Conservation (phyloP, 1,140 invertebrate species). For the Anoplophora glabripennis region DNA sequence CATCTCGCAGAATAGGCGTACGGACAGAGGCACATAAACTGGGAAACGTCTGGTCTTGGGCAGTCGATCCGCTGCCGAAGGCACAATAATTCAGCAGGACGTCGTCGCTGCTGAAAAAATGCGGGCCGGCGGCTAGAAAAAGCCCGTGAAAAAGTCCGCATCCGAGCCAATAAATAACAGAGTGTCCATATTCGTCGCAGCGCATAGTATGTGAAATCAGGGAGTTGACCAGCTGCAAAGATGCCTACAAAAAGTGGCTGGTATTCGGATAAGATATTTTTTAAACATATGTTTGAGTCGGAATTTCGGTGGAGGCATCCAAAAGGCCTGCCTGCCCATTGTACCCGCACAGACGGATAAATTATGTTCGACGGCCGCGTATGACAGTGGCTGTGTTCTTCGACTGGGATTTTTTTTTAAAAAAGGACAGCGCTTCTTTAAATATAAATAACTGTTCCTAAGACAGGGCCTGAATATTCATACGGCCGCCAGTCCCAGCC, state of each 20-base stretch:
- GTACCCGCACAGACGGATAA: slow-evolving; percentile 48
- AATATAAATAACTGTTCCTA: slow-evolving; percentile 37
- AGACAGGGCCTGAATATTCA: slow-evolving; percentile 20
- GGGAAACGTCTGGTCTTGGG: no score
- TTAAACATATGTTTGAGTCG: slow-evolving; percentile 48
- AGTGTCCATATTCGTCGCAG: no score
- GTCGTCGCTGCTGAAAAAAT: no score
- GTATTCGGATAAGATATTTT: slow-evolving; percentile 49
- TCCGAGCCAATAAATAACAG: no score
- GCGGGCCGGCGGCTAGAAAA: no score
- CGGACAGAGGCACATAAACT: no score
- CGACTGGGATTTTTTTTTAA: background rate
- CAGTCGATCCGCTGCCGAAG: no score
- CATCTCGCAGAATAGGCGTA: no score
- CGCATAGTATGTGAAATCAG: slow-evolving; percentile 34
- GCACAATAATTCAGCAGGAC: no score
- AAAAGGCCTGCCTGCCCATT: slow-evolving; percentile 36
- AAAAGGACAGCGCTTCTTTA: slow-evolving; percentile 20
- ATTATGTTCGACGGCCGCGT: slow-evolving; percentile 48
- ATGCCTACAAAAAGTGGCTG: slow-evolving; percentile 42
- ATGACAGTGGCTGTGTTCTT: slow-evolving; percentile 43
- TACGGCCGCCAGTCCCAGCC: background rate
- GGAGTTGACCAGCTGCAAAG: slow-evolving; percentile 38
- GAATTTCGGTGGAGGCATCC: slow-evolving; percentile 47
- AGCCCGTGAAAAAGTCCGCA: no score